Base-by-base conservation (phyloP, 1,140 invertebrate species). In the Drosophila obscura region DNA sequence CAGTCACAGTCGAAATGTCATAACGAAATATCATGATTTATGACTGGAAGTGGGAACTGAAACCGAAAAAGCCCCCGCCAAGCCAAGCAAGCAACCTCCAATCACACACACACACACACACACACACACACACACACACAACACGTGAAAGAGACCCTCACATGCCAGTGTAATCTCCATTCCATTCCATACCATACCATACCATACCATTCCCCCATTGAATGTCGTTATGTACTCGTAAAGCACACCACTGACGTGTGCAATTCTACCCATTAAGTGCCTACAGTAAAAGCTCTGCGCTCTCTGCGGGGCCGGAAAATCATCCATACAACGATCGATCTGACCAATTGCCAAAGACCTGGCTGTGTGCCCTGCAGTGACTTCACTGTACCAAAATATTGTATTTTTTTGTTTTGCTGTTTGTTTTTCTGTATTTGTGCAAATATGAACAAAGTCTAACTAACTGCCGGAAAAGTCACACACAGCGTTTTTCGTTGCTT, bases 391-490 rank as follows among this genome's bases (percentile, higher is more conserved):
- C 11, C 35, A 0, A 39, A 39, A 13, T 13, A 39, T 13, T 13
- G 11, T 39, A 5, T 13, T 1, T 13, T 35, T 11, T 35, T 11
- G 1, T 35, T 11, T 35, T 11, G 1, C 1, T 1, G 19, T 19
- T 19, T 19, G 19, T 19, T 11, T 4, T 11, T 35, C 13, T 35
- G 31, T 35, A 35, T 4, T 35, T 11, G 45, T 43, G 41, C 56
- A 61, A 73, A 58, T 73, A 49, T 61, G 64, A 57, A 57, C 45
- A 68, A 73, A 68, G 50, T 46, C 50, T 39, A 67, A 56, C 50
- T 39, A 67, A 56, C 53, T 62, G 57, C 57, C 58, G 58, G 58
- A 69, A 73, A 74, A 69, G 65, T 74, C 71, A 74, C 65, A 73
- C 53, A 74, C 65, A 73, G 71, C 71, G 46, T 43, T 74, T 74